phyloP scores from a whole-genome alignment of 1,140 invertebrate species.

The Zaprionus ghesquierei region DNA sequence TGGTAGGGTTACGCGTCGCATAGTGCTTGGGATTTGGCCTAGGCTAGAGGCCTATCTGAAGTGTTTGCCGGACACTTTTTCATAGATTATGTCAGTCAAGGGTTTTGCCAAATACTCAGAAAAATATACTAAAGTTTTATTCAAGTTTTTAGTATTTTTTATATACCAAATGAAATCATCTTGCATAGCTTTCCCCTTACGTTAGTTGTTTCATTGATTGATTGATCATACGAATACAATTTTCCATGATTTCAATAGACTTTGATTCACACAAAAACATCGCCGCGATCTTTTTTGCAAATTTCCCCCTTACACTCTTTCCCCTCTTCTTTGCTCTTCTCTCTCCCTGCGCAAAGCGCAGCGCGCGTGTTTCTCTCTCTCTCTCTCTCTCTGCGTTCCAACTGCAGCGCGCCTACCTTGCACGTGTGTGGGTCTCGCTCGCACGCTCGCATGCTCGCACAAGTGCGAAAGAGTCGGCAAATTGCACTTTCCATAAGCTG shows the following conservation, averaged over 20 bases:
- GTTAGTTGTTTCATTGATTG: conserved; percentile 6
- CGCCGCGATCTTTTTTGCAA: not conserved
- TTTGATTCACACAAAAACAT: conserved; percentile 16
- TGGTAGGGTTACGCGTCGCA: conserved; percentile 7
- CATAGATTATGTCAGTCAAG: conserved; percentile 47
- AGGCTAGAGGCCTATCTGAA: conserved; percentile 47
- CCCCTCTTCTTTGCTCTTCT: not conserved
- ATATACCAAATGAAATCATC: not conserved
- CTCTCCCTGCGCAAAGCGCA: not conserved
- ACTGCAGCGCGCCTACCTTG: not conserved
- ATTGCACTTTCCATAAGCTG: conserved; percentile 68
- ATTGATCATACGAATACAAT: conserved; percentile 18
- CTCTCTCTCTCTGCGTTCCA: conserved; percentile 27
- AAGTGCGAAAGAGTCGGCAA: conserved; percentile 31
- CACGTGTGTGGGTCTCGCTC: not conserved
- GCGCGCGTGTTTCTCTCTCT: conserved; percentile 44
- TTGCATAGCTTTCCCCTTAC: not conserved
- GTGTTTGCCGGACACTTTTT: conserved; percentile 49
- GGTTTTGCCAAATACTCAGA: conserved; percentile 1
- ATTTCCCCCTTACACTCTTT: not conserved
- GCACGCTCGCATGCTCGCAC: not conserved
- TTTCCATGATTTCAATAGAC: not conserved
- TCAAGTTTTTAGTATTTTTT: not conserved
- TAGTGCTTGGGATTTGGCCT: conserved; percentile 30
- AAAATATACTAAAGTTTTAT: not conserved